Conservation (phyloP, 2,113 vertebrate genomes). For the Cebidichthys violaceus region DNA sequence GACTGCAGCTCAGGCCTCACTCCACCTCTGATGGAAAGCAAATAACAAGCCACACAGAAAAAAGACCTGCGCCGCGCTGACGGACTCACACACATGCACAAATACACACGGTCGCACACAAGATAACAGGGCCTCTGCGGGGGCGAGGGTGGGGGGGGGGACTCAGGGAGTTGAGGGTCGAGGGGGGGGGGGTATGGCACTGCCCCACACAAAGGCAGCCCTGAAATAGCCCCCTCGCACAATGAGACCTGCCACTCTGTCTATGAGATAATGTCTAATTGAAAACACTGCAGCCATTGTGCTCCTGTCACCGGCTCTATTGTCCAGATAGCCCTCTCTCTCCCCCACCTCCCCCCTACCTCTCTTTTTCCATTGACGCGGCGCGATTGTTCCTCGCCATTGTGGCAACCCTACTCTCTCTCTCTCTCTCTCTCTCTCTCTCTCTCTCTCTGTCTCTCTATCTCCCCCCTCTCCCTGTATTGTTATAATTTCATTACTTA, state of each 20-base stretch:
- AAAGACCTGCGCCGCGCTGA: slow-evolving; percentile 64
- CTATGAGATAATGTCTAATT: slow-evolving; percentile 99
- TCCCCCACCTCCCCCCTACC: slow-evolving; percentile 52
- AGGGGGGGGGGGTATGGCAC: slow-evolving; percentile 90
- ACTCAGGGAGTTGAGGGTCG: slow-evolving; percentile 77
- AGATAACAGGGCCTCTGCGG: slow-evolving; percentile 70
- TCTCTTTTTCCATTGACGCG: slow-evolving; percentile 93
- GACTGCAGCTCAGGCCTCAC: slow-evolving; percentile 38
- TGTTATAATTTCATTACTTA: slow-evolving; percentile 93
- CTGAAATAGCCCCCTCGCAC: slow-evolving; percentile 96
- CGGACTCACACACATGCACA: slow-evolving; percentile 45
- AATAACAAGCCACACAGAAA: slow-evolving; percentile 60
- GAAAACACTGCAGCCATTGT: slow-evolving; percentile 98
- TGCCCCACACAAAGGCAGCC: slow-evolving; percentile 94
- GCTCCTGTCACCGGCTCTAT: slow-evolving; percentile 98
- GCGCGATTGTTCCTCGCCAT: slow-evolving; percentile 98
- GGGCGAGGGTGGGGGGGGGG: slow-evolving; percentile 59
- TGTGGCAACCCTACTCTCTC: slow-evolving; percentile 89
- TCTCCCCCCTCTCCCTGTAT: slow-evolving; percentile 85
- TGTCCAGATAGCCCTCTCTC: slow-evolving; percentile 88
- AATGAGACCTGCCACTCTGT: slow-evolving; percentile 97
- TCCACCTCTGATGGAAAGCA: slow-evolving; percentile 70
- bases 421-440: slow-evolving; percentile 60
- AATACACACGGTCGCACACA: slow-evolving; percentile 52
- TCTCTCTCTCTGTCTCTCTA: slow-evolving; percentile 71